phyloP scores from a whole-genome alignment of 2,888 invertebrate species.

The Drosophila borborema region DNA sequence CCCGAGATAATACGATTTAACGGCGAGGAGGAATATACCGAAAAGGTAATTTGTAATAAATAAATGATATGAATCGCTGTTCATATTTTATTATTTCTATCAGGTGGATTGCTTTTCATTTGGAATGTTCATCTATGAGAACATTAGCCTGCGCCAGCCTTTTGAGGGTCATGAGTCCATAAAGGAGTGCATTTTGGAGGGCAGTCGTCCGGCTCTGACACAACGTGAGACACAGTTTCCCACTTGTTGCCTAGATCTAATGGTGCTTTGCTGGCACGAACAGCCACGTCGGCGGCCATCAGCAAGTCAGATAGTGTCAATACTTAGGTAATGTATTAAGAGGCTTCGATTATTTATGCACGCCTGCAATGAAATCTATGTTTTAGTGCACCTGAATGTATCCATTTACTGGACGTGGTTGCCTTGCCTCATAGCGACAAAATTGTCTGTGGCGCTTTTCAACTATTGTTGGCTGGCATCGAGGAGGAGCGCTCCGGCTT shows the following conservation, averaged over 20 bases:
- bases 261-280: slow-evolving; percentile 98
- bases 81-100: background rate
- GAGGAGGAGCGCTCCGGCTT: slow-evolving; percentile 87
- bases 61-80: background rate
- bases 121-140: slow-evolving; percentile 99
- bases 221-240: slow-evolving; percentile 93
- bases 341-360: background rate
- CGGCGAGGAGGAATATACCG: slow-evolving; percentile 99
- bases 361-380: background rate
- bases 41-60: slow-evolving; percentile 89
- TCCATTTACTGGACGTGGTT: slow-evolving; percentile 93
- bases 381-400: slow-evolving; percentile 94
- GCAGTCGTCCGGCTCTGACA: slow-evolving; percentile 95
- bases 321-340: slow-evolving; percentile 86
- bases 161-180: slow-evolving; percentile 98
- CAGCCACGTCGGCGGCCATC: slow-evolving; percentile 94
- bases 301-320: slow-evolving; percentile 96
- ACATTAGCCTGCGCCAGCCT: slow-evolving; percentile 96
- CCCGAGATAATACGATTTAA: slow-evolving; percentile 99
- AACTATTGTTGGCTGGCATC: slow-evolving; percentile 78
- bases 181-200: slow-evolving; percentile 98
- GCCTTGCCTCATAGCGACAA: slow-evolving; percentile 89
- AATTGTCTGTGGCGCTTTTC: slow-evolving; percentile 87
- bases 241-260: slow-evolving; percentile 95
- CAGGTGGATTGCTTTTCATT: slow-evolving; percentile 99